Evolutionary conservation across 2,113 vertebrate species (phyloP).

Genomic region (Apeltes quadracus): DNA sequence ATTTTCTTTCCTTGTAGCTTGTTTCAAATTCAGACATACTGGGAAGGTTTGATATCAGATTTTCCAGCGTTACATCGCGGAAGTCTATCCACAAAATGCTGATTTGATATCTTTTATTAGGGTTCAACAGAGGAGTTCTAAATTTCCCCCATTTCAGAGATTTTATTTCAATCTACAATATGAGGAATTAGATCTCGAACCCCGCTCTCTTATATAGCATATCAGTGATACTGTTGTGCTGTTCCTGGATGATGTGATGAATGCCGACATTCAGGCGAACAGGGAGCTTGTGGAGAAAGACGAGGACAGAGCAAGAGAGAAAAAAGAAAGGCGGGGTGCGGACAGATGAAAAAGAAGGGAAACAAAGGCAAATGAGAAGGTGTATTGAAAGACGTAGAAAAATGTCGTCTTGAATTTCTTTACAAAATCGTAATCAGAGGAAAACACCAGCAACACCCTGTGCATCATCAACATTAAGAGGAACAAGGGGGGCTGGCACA

Average conservation of each 20-base stretch:
- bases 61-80: constrained; percentile 31
- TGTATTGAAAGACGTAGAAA: neutral
- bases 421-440: constrained; percentile 18
- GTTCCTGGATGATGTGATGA: constrained; percentile 63
- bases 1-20: constrained; percentile 44
- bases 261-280: constrained; percentile 47
- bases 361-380: constrained; percentile 16
- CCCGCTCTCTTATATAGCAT: constrained; percentile 36
- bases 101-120: constrained; percentile 44
- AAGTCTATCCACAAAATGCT: constrained; percentile 42
- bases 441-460: constrained; percentile 3
- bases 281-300: constrained; percentile 33
- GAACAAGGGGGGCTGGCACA: neutral
- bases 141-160: constrained; percentile 26
- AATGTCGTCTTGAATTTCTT: constrained; percentile 8
- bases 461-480: constrained; percentile 23
- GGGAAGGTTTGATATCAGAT: constrained; percentile 29
- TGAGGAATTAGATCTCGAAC: constrained; percentile 56
- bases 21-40: constrained; percentile 26
- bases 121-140: constrained; percentile 32
- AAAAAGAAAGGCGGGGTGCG: neutral
- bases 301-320: neutral
- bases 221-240: constrained; percentile 44
- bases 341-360: neutral
- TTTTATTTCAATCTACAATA: constrained; percentile 35